phyloP scores from a whole-genome alignment of 2,888 invertebrate species.

The Muschampia plurimacula region DNA sequence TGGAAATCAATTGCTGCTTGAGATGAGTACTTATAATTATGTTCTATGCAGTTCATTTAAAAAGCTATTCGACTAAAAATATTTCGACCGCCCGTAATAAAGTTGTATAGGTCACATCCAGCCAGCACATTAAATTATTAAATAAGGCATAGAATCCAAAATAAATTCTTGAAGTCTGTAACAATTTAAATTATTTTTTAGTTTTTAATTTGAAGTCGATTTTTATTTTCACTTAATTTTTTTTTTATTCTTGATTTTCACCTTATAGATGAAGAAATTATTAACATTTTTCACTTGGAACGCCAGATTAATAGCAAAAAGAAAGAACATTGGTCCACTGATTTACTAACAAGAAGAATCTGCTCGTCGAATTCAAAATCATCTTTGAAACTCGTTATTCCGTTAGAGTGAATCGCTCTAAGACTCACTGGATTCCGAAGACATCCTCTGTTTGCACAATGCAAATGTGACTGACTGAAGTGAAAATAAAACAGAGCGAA shows the following conservation, averaged over 20 bases:
- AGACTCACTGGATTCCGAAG: constrained; percentile 19
- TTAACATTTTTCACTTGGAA: neutral
- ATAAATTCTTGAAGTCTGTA: too few relatives aligned
- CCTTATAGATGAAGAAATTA: neutral
- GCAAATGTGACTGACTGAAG: constrained; percentile 59
- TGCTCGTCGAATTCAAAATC: constrained; percentile 31
- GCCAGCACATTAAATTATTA: too few relatives aligned
- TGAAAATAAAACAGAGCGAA: constrained; percentile 61
- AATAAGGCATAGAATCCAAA: too few relatives aligned
- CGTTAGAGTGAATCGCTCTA: constrained; percentile 19
- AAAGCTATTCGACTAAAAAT: too few relatives aligned
- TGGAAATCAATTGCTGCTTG: neutral
- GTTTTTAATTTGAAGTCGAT: too few relatives aligned
- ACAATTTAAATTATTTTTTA: too few relatives aligned
- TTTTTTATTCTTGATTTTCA: too few relatives aligned
- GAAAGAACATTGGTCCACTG: neutral
- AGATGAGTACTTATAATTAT: neutral
- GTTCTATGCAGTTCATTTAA: too few relatives aligned
- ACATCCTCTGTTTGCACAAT: constrained; percentile 60
- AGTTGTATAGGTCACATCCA: too few relatives aligned
- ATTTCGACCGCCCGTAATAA: too few relatives aligned
- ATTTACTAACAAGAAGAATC: constrained; percentile 18
- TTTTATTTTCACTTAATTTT: too few relatives aligned
- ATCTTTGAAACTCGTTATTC: constrained; percentile 33
- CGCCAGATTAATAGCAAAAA: neutral